These are phyloP conservation scores for Mormoops blainvillei DNA, from an alignment of 2,113 vertebrate species.

Conservation along the genomic window DNA sequence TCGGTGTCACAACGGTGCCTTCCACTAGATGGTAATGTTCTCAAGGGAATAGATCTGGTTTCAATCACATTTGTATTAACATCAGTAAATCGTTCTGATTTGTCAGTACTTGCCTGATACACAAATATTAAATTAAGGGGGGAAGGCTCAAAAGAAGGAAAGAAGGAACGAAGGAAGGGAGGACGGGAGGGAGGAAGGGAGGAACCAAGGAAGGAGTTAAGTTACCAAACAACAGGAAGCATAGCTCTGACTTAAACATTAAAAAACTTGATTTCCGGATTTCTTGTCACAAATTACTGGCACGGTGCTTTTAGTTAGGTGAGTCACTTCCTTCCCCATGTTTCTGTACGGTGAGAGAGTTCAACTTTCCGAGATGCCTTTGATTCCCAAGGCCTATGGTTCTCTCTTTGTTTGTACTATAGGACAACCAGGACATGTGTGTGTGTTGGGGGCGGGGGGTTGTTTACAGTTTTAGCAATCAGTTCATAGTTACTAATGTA, in stretches of 20 bases:
- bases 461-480: not conserved
- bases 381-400: not conserved
- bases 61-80: not conserved
- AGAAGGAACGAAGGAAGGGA: not conserved
- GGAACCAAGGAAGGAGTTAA: no score
- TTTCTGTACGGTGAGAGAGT: not conserved
- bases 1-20: not conserved
- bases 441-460: fast-evolving
- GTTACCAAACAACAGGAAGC: not conserved
- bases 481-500: not conserved
- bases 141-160: not conserved
- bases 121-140: not conserved
- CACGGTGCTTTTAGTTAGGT: not conserved
- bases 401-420: not conserved
- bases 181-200: no score
- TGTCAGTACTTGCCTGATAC: not conserved
- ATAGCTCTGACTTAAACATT: not conserved
- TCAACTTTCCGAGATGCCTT: not conserved
- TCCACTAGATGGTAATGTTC: slow-evolving; percentile 50
- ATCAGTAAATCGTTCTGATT: not conserved
- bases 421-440: not conserved
- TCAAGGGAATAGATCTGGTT: not conserved
- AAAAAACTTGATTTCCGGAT: not conserved
- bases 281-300: not conserved
- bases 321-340: not conserved